A percentile compares a stretch with the other conserved stretches of the same genome.
These are phyloP conservation scores for Lepidochrysops patricia DNA, from an alignment of 2,888 invertebrate species.

Conservation along the genomic window DNA sequence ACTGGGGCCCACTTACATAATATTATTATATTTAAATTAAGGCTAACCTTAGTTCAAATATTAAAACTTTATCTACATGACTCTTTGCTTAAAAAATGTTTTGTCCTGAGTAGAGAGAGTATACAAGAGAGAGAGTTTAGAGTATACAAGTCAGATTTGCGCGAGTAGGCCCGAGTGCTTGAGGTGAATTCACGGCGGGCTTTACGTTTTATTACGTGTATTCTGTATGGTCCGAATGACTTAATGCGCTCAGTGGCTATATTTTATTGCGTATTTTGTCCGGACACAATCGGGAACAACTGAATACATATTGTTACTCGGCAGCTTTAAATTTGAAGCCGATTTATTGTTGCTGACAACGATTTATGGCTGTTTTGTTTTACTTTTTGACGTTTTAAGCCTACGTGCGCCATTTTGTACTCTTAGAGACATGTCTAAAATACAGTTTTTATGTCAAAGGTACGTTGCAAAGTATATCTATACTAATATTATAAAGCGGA, in stretches of 20 bases:
- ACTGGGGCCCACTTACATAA: too few relatives aligned
- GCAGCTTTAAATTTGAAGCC: not conserved
- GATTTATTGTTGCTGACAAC: not conserved
- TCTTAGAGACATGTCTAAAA: not conserved
- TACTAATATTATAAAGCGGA: too few relatives aligned
- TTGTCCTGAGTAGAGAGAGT: too few relatives aligned
- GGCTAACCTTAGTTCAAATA: too few relatives aligned
- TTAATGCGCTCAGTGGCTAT: not conserved
- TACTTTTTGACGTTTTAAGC: not conserved
- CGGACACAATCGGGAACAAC: not conserved
- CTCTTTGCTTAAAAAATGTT: too few relatives aligned
- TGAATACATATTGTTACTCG: not conserved
- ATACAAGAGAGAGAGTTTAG: too few relatives aligned
- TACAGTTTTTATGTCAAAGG: not conserved
- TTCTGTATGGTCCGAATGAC: constrained; percentile 5
- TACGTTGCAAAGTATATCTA: too few relatives aligned
- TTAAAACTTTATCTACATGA: too few relatives aligned
- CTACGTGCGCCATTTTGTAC: not conserved
- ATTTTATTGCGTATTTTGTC: constrained; percentile 9
- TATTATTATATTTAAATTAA: too few relatives aligned
- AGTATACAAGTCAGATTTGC: too few relatives aligned
- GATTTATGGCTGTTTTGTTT: not conserved
- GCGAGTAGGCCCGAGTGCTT: too few relatives aligned
- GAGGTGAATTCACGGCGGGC: not conserved
- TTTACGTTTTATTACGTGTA: constrained; percentile 6